Conservation (phyloP, 1,140 invertebrate species). For the Periplaneta americana region DNA sequence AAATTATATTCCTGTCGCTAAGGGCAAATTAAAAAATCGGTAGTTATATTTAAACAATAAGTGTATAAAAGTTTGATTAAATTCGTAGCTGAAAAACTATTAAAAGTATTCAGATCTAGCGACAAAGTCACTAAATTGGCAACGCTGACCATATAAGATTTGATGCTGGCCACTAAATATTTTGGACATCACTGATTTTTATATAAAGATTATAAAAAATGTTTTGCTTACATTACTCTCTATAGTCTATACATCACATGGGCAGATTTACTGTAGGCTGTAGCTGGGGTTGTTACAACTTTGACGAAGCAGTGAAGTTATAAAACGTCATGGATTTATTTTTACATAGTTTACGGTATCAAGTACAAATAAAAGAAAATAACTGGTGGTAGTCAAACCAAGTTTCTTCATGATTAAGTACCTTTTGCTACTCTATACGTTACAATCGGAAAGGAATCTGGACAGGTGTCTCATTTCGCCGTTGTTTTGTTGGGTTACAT, state of each 20-base stretch:
- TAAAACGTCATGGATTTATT: background rate
- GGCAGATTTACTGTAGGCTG: background rate
- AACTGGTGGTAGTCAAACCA: background rate
- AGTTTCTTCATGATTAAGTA: no score
- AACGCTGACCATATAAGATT: no score
- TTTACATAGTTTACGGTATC: background rate
- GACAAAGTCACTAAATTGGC: no score
- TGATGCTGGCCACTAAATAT: background rate
- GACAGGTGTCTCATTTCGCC: background rate
- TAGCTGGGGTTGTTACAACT: background rate
- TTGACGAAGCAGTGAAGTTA: background rate
- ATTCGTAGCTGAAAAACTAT: no score
- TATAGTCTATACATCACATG: no score
- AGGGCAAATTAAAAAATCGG: no score
- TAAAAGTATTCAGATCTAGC: no score
- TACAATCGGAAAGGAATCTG: background rate
- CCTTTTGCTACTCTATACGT: background rate
- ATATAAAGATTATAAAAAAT: background rate
- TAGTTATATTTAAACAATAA: no score
- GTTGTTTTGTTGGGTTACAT: background rate
- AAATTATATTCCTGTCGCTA: no score
- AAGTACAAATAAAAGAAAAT: background rate
- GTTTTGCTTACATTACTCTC: background rate
- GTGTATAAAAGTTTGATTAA: no score
- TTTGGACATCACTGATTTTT: background rate